Conservation (phyloP, 2,113 vertebrate species). For the Halichoeres trimaculatus region DNA sequence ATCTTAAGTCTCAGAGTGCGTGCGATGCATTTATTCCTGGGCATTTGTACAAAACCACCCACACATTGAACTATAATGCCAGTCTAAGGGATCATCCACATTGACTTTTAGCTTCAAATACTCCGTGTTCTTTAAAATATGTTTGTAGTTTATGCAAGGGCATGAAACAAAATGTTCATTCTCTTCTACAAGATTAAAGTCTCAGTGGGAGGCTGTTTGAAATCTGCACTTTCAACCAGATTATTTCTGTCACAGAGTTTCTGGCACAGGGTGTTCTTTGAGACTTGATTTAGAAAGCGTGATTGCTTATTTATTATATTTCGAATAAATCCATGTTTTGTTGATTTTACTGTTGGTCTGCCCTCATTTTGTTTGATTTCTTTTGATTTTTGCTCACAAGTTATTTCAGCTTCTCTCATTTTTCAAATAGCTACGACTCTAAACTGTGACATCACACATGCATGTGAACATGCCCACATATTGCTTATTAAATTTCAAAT, state of each 20-base stretch:
- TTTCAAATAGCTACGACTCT: background rate
- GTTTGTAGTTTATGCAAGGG: constrained; percentile 15
- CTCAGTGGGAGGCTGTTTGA: constrained; percentile 22
- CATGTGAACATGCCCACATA: background rate
- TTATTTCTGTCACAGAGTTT: constrained; percentile 25
- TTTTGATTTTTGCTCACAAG: background rate
- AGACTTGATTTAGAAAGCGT: constrained; percentile 15
- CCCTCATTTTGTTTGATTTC: background rate
- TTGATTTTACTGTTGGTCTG: background rate
- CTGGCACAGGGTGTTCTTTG: background rate
- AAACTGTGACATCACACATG: background rate
- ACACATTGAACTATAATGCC: constrained; percentile 22
- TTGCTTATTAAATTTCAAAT: constrained; percentile 1
- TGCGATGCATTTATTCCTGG: constrained; percentile 17
- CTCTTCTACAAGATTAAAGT: constrained; percentile 8
- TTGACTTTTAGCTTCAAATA: constrained; percentile 12
- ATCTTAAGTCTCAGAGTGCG: constrained; percentile 33
- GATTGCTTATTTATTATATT: background rate
- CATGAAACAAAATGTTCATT: constrained; percentile 10
- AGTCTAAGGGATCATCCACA: constrained; percentile 11
- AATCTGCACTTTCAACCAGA: constrained; percentile 29
- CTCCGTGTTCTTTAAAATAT: constrained; percentile 9
- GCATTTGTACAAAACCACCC: constrained; percentile 39
- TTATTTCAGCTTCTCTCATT: background rate
- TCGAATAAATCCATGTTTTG: background rate